A percentile compares a stretch with the other conserved stretches of the same genome.
Conservation (phyloP, 2,797 vertebrate species). For the Perodicticus potto region DNA sequence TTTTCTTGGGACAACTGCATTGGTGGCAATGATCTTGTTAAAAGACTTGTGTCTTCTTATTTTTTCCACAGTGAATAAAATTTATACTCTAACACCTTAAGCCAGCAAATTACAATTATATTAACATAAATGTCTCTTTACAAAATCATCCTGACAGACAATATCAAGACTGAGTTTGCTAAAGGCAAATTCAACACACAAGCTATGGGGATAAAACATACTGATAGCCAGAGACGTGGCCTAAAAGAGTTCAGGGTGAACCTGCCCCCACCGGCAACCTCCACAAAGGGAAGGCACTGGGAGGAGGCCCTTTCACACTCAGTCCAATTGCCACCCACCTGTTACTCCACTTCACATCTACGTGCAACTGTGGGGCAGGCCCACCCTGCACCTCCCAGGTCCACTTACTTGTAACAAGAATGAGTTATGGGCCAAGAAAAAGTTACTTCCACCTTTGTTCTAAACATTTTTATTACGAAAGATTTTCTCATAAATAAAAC, state of each 20-base stretch:
- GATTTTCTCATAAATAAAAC: not conserved
- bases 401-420: not conserved
- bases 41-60: not conserved
- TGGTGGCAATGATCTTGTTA: not conserved
- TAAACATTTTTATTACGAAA: not conserved
- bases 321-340: not conserved
- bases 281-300: not conserved
- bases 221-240: not conserved
- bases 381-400: not conserved
- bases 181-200: not conserved
- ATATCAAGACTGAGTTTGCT: not conserved
- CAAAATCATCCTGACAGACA: not conserved
- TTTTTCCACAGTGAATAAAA: not conserved
- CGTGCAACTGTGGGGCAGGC: not conserved
- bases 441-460: not conserved
- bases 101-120: not conserved
- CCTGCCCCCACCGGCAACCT: not conserved
- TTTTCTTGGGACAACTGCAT: not conserved
- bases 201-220: not conserved
- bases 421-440: not conserved
- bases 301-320: not conserved
- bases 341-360: conserved; percentile 6
- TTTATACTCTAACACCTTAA: not conserved
- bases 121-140: not conserved
- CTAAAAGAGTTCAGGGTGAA: not conserved